Base-by-base conservation (phyloP, 2,888 invertebrate species). In the Theretra japonica region DNA sequence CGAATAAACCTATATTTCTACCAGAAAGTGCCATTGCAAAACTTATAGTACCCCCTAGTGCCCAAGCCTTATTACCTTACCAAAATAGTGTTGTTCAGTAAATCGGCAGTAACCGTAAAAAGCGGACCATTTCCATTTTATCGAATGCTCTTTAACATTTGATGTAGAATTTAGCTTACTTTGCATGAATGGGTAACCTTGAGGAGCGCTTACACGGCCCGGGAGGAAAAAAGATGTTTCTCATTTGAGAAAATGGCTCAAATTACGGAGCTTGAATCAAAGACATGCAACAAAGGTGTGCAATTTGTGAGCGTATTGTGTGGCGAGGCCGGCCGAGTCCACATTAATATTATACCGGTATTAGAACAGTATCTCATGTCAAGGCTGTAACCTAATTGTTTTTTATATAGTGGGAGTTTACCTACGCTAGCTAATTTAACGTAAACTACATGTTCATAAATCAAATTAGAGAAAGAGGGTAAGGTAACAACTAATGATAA, bases 71-170 rank as follows among this genome's bases (percentile, higher is more conserved):
- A 53, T 53, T 53, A 59, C 59, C 28, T 65, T 41, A 41, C 65
- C 62, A 65, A 65, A 62, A 65, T 65, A 65, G 65, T 65, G 65
- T 65, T 65, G 48, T 30, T 60, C 28, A 30, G 30, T 48, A 41
- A 65, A 65, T 48, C 65, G 41, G 48, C 48, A 17, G 65, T 48
- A 65, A 65, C 23, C 48, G 41, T 65, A 23, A 65, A 65, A 23
- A n/a, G 21, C 65, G 23, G 41, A 23, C 65, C 23, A 65, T 65
- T 65, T 48, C 65, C 65, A 65, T 65, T 65, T 62, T 65, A 65
- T 65, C 65, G 65, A 65, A 17, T 48, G 41, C 17, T 48, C 48
- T 53, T 53, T 65, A 65, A 65, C 65, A 65, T 48, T 65, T 48
- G 41, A 48, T 48, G 48, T 65, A 65, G 65, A 65, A 48, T 65